Evolutionary conservation across 2,888 invertebrate species (phyloP).

Genomic region (Mermis nigrescens): DNA sequence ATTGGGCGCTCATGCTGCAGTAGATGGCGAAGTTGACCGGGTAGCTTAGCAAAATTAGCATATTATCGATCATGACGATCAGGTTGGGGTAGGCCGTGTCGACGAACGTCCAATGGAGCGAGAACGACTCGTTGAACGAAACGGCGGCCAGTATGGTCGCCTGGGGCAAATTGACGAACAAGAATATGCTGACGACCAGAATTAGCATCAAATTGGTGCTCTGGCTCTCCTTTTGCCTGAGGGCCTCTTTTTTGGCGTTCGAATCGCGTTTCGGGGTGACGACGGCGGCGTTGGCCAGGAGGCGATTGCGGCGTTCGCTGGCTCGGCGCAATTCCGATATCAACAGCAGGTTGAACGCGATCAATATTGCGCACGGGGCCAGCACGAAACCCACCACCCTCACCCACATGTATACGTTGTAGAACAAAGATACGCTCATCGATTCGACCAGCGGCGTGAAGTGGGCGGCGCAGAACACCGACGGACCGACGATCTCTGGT

Average conservation of each 20-base stretch:
- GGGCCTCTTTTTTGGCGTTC: slow-evolving; percentile 26
- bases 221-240: slow-evolving; percentile 27
- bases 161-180: slow-evolving; percentile 38
- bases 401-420: slow-evolving; percentile 50
- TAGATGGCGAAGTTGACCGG: slow-evolving; percentile 74
- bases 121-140: slow-evolving; percentile 16
- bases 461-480: background rate
- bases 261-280: slow-evolving; percentile 17
- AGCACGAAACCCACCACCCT: slow-evolving; percentile 76
- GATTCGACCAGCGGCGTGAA: slow-evolving; percentile 18
- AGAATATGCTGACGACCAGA: slow-evolving; percentile 37
- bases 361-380: slow-evolving; percentile 66
- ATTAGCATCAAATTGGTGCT: slow-evolving; percentile 36
- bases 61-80: slow-evolving; percentile 37
- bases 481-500: no score
- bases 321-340: slow-evolving; percentile 67
- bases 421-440: slow-evolving; percentile 47
- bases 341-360: slow-evolving; percentile 65
- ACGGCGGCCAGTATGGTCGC: slow-evolving; percentile 24
- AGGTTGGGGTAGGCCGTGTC: background rate
- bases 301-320: slow-evolving; percentile 52
- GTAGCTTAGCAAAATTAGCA: slow-evolving; percentile 67
- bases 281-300: slow-evolving; percentile 30
- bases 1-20: slow-evolving; percentile 79
- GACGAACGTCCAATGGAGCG: background rate